phyloP scores from a whole-genome alignment of 2,888 invertebrate genomes.

The Acleris cristana region DNA sequence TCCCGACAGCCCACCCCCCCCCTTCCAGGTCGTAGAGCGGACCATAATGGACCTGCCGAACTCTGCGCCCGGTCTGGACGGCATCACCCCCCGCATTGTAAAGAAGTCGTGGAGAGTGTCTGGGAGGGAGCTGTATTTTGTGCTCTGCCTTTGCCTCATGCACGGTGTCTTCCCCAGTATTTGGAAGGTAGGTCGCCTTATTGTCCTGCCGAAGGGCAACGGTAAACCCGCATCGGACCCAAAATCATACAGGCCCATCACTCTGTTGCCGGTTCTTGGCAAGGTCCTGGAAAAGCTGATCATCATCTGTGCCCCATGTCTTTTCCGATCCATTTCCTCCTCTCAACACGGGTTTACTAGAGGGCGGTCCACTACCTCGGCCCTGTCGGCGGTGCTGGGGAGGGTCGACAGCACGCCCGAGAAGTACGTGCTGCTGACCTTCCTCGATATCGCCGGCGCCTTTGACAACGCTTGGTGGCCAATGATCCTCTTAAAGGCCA shows the following conservation, averaged over 20 bases:
- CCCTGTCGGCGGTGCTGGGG: constrained; percentile 31
- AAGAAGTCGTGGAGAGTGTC: constrained; percentile 40
- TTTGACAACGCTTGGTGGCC: constrained; percentile 55
- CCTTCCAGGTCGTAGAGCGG: constrained; percentile 10
- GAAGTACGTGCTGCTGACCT: constrained; percentile 43
- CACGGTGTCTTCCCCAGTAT: constrained; percentile 44
- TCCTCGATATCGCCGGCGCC: constrained; percentile 49
- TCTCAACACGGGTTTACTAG: constrained; percentile 50
- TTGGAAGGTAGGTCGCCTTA: constrained; percentile 45
- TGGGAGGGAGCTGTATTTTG: constrained; percentile 24
- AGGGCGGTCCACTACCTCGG: constrained; percentile 45
- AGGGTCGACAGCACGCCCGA: not conserved
- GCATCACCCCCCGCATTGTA: constrained; percentile 42
- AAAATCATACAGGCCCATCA: constrained; percentile 48
- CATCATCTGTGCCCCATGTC: constrained; percentile 38
- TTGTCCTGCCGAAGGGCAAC: constrained; percentile 46
- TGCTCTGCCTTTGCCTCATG: constrained; percentile 38
- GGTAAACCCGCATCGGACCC: constrained; percentile 42
- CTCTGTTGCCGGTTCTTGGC: constrained; percentile 47
- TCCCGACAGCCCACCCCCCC: constrained; percentile 36
- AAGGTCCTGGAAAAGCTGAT: constrained; percentile 50
- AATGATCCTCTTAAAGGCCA: constrained; percentile 48
- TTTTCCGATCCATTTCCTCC: constrained; percentile 25
- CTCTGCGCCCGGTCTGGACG: constrained; percentile 50
- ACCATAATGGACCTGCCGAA: constrained; percentile 43